phyloP scores from a whole-genome alignment of 2,797 vertebrate genomes.

The Typhlichthys subterraneus region DNA sequence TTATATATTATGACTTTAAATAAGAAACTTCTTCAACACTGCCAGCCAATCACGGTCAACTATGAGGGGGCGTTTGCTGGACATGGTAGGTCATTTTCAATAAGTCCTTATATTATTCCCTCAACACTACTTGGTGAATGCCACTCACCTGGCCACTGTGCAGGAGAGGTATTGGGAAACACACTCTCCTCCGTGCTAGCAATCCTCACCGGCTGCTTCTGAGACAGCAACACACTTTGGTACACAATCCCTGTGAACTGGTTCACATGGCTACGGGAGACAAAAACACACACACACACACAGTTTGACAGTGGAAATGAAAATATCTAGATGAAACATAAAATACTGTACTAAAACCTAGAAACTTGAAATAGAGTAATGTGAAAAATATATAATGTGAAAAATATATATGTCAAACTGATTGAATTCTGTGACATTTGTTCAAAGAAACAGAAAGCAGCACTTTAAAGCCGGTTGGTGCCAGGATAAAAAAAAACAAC shows the following conservation, averaged over 20 bases:
- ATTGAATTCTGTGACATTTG: conserved; percentile 13
- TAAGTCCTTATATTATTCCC: too few relatives aligned
- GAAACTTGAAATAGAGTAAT: conserved; percentile 9
- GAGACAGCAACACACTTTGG: conserved; percentile 89
- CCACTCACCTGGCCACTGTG: conserved; percentile 94
- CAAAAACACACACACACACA: background rate
- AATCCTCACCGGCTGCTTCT: conserved; percentile 80
- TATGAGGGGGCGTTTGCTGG: too few relatives aligned
- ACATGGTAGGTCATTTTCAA: too few relatives aligned
- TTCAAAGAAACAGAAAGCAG: conserved; percentile 13
- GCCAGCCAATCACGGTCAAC: too few relatives aligned
- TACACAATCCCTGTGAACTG: conserved; percentile 94
- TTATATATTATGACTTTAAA: too few relatives aligned
- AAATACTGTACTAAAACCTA: conserved; percentile 21
- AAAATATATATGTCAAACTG: conserved; percentile 20
- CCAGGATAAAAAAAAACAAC: conserved; percentile 12
- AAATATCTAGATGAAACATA: conserved; percentile 24
- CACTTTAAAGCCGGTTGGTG: conserved; percentile 10
- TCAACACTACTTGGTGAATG: too few relatives aligned
- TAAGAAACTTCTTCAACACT: too few relatives aligned
- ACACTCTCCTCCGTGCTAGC: conserved; percentile 87
- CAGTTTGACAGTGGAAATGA: background rate
- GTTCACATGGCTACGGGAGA: conserved; percentile 85
- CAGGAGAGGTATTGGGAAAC: conserved; percentile 89
- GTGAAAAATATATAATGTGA: conserved; percentile 29